Conservation (phyloP, 2,797 vertebrate species). For the Schizopygopsis pylzovi region DNA sequence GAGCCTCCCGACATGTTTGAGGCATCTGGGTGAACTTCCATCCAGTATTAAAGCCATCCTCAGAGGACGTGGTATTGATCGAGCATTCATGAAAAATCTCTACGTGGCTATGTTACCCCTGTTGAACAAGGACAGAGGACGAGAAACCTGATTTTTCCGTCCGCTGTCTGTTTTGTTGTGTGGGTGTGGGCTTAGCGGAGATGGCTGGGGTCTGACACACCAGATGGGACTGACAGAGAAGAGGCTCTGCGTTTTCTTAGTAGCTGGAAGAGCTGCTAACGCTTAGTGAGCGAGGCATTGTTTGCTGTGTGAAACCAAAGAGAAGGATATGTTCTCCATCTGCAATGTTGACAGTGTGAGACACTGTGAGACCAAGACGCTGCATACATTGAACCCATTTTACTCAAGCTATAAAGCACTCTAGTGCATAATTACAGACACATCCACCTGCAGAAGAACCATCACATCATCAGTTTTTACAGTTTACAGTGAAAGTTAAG, state of each 20-base stretch:
- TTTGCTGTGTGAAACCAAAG: conserved; percentile 44
- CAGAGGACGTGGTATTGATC: conserved; percentile 36
- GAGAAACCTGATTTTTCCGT: conserved; percentile 28
- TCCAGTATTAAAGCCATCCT: conserved; percentile 31
- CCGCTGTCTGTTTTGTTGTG: conserved; percentile 20
- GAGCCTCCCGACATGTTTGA: background rate
- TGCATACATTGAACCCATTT: conserved; percentile 14
- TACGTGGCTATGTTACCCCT: conserved; percentile 41
- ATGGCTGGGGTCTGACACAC: conserved; percentile 42
- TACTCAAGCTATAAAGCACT: conserved; percentile 15
- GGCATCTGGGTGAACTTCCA: conserved; percentile 15
- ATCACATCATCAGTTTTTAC: background rate
- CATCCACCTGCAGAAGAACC: background rate
- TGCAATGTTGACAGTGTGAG: conserved; percentile 46
- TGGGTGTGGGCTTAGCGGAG: conserved; percentile 32
- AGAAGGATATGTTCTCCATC: conserved; percentile 49
- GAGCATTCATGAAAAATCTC: conserved; percentile 50
- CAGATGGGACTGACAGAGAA: conserved; percentile 43
- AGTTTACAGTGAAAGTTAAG: background rate
- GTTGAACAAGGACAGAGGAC: conserved; percentile 39
- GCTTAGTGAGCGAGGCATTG: conserved; percentile 35
- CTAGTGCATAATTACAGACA: conserved; percentile 2
- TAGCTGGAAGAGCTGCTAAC: conserved; percentile 34
- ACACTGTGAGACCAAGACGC: conserved; percentile 20
- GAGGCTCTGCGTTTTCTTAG: conserved; percentile 40